phyloP scores from a whole-genome alignment of 2,888 invertebrate genomes.

The Polydrusus pterygomalis region DNA sequence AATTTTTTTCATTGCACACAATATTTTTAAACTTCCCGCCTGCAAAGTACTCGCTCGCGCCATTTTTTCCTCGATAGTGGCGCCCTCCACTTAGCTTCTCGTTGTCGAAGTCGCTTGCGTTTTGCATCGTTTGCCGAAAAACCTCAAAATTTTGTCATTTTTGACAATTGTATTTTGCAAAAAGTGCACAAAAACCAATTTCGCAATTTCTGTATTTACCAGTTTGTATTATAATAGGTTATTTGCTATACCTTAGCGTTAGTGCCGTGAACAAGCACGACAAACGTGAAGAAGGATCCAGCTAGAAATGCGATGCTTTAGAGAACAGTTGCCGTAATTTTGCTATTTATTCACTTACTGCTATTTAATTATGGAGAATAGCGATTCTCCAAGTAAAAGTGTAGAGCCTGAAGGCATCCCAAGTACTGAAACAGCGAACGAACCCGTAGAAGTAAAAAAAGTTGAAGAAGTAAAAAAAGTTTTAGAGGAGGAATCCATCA shows the following conservation, averaged over 20 bases:
- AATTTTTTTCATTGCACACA: neutral
- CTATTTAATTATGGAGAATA: constrained; percentile 33
- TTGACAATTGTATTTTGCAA: constrained; percentile 29
- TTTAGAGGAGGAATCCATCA: constrained; percentile 17
- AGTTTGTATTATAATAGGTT: constrained; percentile 12
- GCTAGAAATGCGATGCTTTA: constrained; percentile 30
- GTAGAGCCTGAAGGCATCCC: neutral
- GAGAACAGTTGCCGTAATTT: constrained; percentile 19
- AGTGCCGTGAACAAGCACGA: constrained; percentile 14
- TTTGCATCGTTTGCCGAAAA: constrained; percentile 16
- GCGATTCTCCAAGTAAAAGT: constrained; percentile 5
- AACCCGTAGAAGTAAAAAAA: constrained; percentile 18
- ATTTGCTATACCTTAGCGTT: neutral
- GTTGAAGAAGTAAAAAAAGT: constrained; percentile 21
- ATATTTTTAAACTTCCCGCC: constrained; percentile 21
- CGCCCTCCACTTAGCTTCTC: constrained; percentile 24
- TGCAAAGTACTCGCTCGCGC: constrained; percentile 17
- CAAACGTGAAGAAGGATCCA: constrained; percentile 27
- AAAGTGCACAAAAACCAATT: constrained; percentile 17
- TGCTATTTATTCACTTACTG: neutral
- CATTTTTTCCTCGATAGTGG: constrained; percentile 15
- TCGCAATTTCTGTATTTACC: constrained; percentile 8
- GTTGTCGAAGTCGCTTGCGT: constrained; percentile 26
- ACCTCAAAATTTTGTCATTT: constrained; percentile 35
- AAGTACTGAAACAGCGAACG: constrained; percentile 4